phyloP scores from a whole-genome alignment of 2,888 invertebrate species.

The Patella pellucida region DNA sequence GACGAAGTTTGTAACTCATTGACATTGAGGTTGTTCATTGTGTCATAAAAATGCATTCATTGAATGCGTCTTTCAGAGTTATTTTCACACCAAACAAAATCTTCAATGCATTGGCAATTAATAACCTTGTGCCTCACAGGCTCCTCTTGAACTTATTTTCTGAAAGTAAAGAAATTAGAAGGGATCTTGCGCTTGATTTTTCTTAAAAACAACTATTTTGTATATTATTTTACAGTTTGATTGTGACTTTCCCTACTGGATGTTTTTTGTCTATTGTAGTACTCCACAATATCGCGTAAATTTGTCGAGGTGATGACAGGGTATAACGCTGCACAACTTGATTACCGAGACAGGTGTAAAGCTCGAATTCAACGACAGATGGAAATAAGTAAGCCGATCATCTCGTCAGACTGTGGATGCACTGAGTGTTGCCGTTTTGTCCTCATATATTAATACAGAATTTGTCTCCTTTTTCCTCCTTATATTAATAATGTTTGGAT shows the following conservation, averaged over 20 bases:
- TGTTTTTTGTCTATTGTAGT: slow-evolving; percentile 53
- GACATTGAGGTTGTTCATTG: too few species aligned
- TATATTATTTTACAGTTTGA: too few species aligned
- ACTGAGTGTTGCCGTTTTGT: not conserved
- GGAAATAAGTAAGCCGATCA: slow-evolving; percentile 68
- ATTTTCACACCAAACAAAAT: too few species aligned
- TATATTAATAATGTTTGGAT: not conserved
- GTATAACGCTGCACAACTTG: slow-evolving; percentile 70
- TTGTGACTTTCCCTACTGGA: not conserved
- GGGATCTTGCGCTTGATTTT: too few species aligned
- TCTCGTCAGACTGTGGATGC: not conserved
- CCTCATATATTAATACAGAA: not conserved
- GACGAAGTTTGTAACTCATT: too few species aligned
- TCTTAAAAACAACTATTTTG: too few species aligned
- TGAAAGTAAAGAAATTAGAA: too few species aligned
- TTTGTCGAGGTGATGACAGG: slow-evolving; percentile 70
- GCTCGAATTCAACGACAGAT: slow-evolving; percentile 69
- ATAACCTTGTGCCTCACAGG: too few species aligned
- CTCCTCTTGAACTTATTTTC: too few species aligned
- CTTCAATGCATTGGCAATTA: too few species aligned
- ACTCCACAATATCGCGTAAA: slow-evolving; percentile 69
- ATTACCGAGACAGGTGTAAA: slow-evolving; percentile 70
- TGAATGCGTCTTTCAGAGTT: too few species aligned
- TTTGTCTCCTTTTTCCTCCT: slow-evolving; percentile 4
- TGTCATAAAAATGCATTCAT: too few species aligned